Evolutionary conservation across 2,888 invertebrate genomes (phyloP).

Genomic region (Heliconius sara): DNA sequence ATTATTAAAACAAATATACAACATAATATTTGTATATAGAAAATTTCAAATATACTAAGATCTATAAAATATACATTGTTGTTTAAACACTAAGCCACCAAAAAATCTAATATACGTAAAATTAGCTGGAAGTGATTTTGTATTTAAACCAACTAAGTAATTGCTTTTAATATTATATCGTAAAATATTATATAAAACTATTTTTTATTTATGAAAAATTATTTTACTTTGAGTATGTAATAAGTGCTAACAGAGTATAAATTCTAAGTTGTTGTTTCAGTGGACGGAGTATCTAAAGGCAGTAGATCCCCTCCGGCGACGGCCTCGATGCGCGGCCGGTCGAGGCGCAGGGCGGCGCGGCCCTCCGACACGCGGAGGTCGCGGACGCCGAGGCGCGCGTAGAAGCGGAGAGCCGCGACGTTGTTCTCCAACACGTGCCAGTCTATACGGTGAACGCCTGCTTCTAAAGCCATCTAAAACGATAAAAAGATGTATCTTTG

Average conservation of each 20-base stretch:
- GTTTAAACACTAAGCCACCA: not conserved
- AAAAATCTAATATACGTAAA: not conserved
- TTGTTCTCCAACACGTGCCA: slow-evolving; percentile 90
- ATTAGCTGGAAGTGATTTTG: too few species aligned
- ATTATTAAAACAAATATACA: not conserved
- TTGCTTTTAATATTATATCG: not conserved
- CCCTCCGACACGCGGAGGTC: slow-evolving; percentile 65
- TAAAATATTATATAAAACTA: not conserved
- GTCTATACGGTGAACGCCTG: slow-evolving; percentile 86
- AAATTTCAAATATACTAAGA: not conserved
- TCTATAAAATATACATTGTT: not conserved
- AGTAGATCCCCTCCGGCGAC: slow-evolving; percentile 52
- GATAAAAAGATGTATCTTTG: too few species aligned
- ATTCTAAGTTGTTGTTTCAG: not conserved
- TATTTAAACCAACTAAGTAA: too few species aligned
- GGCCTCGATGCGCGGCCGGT: slow-evolving; percentile 58
- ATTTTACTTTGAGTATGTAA: not conserved
- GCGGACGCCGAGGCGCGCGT: slow-evolving; percentile 87
- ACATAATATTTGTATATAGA: not conserved
- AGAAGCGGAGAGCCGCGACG: slow-evolving; percentile 91
- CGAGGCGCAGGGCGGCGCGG: slow-evolving; percentile 71
- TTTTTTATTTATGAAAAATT: too few species aligned
- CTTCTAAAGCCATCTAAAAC: slow-evolving; percentile 67
- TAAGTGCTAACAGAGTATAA: not conserved
- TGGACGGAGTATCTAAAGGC: not conserved